Evolutionary conservation across 2,797 vertebrate genomes (phyloP).

Genomic region (Anomalospiza imberbis): DNA sequence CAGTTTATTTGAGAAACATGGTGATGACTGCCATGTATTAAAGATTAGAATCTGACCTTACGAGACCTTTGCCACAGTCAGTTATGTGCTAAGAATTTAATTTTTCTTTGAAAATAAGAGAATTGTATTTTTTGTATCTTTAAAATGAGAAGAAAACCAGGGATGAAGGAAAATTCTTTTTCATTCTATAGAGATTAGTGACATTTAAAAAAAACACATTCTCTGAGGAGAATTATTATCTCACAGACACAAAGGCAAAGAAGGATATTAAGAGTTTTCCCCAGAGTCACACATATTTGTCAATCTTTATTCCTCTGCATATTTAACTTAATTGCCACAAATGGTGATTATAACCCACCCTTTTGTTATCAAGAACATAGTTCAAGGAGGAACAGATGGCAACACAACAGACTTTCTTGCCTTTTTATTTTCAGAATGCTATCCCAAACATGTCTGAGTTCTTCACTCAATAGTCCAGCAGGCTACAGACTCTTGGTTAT

Average conservation of each 20-base stretch:
- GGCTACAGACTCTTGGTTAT: not conserved
- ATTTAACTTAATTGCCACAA: constrained; percentile 42
- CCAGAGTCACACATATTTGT: constrained; percentile 22
- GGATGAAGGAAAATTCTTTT: not conserved
- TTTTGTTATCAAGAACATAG: not conserved
- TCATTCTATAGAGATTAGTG: not conserved
- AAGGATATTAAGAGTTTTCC: constrained; percentile 30
- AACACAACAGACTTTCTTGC: not conserved
- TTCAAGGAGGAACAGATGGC: constrained; percentile 32
- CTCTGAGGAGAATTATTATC: not conserved
- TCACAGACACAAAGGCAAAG: not conserved
- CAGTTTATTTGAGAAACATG: constrained; percentile 27
- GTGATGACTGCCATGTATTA: not conserved
- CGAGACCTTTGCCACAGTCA: not conserved
- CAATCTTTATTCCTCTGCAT: constrained; percentile 12
- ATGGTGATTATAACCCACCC: not conserved
- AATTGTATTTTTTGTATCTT: not conserved
- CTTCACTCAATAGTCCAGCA: not conserved
- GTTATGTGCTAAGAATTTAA: not conserved
- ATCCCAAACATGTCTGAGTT: not conserved
- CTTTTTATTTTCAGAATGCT: constrained; percentile 18
- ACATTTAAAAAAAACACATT: not conserved
- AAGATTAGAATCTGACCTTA: constrained; percentile 22
- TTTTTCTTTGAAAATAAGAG: constrained; percentile 8
- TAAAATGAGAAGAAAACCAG: not conserved